Conservation (phyloP, 2,113 vertebrate genomes). For the Gavialis gangeticus region DNA sequence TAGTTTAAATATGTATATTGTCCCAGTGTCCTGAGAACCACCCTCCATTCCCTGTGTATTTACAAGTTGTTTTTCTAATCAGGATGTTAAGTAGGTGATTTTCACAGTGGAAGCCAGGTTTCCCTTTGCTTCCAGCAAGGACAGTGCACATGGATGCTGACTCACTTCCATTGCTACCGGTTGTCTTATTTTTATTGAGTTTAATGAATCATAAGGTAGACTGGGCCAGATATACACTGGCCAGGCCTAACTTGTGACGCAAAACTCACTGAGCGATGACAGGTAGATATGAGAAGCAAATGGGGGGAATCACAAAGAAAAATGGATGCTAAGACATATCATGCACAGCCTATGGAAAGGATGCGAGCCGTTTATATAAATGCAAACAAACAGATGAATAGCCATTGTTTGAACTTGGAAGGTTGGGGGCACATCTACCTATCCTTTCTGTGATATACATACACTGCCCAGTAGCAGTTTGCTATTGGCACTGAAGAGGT, state of each 20-base stretch:
- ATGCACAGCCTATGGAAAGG: not conserved
- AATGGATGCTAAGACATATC: not conserved
- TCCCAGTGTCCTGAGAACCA: constrained; percentile 37
- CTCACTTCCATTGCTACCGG: too few species aligned
- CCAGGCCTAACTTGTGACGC: not conserved
- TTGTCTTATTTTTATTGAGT: not conserved
- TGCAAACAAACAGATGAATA: not conserved
- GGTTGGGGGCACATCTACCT: not conserved
- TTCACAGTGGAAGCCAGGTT: constrained; percentile 1
- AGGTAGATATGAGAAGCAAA: not conserved
- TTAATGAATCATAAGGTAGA: not conserved
- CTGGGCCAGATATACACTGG: not conserved
- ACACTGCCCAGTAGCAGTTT: not conserved
- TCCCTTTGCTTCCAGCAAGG: constrained; percentile 20
- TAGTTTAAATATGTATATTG: constrained; percentile 57
- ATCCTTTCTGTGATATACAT: not conserved
- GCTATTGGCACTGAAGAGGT: constrained; percentile 26
- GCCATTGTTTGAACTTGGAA: not conserved
- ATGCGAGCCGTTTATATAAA: not conserved
- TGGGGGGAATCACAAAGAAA: not conserved
- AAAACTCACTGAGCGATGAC: not conserved
- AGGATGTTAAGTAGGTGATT: constrained; percentile 20
- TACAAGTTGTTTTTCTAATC: not conserved
- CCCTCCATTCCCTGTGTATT: not conserved
- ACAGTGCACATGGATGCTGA: not conserved